These are phyloP conservation scores for Acanthosoma haemorrhoidale DNA, from an alignment of 2,888 invertebrate species.

Conservation along the genomic window DNA sequence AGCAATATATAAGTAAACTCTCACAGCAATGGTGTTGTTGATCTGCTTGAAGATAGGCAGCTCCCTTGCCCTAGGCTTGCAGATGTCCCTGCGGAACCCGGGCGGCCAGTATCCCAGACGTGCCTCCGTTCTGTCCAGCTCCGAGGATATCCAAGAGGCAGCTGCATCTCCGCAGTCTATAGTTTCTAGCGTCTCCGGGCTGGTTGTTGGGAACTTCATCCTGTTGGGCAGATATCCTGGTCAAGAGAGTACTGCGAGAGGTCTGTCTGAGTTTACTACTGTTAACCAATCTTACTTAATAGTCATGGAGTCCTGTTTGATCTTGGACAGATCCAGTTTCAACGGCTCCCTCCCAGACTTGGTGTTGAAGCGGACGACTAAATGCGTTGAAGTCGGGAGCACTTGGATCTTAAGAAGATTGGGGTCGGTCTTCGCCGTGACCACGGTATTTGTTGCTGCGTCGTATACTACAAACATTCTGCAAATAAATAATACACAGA, in stretches of 20 bases:
- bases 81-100: not conserved
- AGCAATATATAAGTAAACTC: too few species aligned
- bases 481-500: not conserved
- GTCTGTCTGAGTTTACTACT: too few species aligned
- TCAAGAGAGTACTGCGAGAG: too few species aligned
- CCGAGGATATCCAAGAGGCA: slow-evolving; percentile 66
- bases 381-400: too few species aligned
- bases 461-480: slow-evolving; percentile 17
- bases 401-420: not conserved
- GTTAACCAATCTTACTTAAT: too few species aligned
- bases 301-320: too few species aligned
- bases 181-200: slow-evolving; percentile 51
- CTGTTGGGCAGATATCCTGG: not conserved
- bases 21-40: slow-evolving; percentile 44
- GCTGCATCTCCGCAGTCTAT: slow-evolving; percentile 68
- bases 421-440: not conserved
- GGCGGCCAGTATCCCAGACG: not conserved
- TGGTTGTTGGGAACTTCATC: slow-evolving; percentile 7
- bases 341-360: not conserved
- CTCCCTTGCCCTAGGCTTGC: not conserved
- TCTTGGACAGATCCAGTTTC: not conserved
- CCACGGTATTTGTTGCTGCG: not conserved
- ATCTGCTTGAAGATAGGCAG: slow-evolving; percentile 46
- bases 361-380: not conserved
- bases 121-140: slow-evolving; percentile 35